A percentile compares a stretch with the other conserved stretches of the same genome.
Conservation (phyloP, 2,888 invertebrate species). For the Dynastes grantii region DNA sequence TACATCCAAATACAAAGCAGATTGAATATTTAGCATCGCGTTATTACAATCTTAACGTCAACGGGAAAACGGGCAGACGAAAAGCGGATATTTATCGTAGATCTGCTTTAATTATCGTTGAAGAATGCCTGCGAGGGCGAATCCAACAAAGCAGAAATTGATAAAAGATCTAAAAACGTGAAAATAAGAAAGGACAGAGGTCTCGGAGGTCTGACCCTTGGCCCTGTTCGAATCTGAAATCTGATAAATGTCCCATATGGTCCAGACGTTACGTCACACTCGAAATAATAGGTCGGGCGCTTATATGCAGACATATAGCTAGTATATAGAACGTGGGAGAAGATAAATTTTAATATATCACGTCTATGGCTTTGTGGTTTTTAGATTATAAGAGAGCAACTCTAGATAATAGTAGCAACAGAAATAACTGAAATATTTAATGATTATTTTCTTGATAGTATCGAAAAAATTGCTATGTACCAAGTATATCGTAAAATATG, state of each 20-base stretch:
- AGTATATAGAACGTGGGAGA: too few relatives aligned
- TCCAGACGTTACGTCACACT: slow-evolving; percentile 60
- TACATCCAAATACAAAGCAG: too few relatives aligned
- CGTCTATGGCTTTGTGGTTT: too few relatives aligned
- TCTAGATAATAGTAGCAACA: too few relatives aligned
- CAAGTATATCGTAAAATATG: too few relatives aligned
- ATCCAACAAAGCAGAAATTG: slow-evolving; percentile 56
- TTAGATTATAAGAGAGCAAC: too few relatives aligned
- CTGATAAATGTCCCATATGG: slow-evolving; percentile 61
- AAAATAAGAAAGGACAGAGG: slow-evolving; percentile 58
- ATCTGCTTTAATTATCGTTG: slow-evolving; percentile 47
- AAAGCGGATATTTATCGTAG: slow-evolving; percentile 26
- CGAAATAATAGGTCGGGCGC: slow-evolving; percentile 1
- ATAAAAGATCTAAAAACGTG: slow-evolving; percentile 56
- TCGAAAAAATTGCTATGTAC: too few relatives aligned
- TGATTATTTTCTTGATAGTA: too few relatives aligned
- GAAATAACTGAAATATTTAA: too few relatives aligned
- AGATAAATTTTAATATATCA: too few relatives aligned
- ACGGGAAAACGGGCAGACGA: background rate
- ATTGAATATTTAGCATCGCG: too few relatives aligned
- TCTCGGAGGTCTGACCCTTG: slow-evolving; percentile 64
- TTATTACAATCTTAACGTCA: too few relatives aligned
- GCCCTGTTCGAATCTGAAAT: slow-evolving; percentile 62
- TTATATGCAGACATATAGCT: background rate
- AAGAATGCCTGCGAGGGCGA: slow-evolving; percentile 55